Percentiles rank a stretch among this genome's conserved stretches.
Conservation (phyloP, 2,888 invertebrate species). For the Drosophila flavopinicola region DNA sequence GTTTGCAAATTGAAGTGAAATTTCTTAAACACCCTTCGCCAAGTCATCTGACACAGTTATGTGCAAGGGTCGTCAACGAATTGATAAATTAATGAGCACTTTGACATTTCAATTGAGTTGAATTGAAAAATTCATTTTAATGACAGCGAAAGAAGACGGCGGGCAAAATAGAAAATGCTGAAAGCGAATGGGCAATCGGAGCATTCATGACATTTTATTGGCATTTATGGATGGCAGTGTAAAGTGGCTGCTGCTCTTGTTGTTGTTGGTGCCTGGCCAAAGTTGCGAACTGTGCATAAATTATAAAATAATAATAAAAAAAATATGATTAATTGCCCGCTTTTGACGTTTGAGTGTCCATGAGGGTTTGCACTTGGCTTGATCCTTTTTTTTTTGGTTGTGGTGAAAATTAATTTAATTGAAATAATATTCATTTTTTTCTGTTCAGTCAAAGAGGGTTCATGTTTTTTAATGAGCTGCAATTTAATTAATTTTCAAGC, state of each 20-base stretch:
- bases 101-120: conserved; percentile 67
- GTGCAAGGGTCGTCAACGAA: conserved; percentile 30
- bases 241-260: conserved; percentile 30
- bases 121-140: conserved; percentile 62
- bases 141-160: conserved; percentile 43
- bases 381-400: neutral
- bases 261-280: conserved; percentile 34
- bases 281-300: conserved; percentile 57
- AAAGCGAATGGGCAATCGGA: conserved; percentile 13
- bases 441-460: conserved; percentile 1
- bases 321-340: conserved; percentile 70
- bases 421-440: conserved; percentile 39
- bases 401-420: conserved; percentile 37
- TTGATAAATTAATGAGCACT: conserved; percentile 74
- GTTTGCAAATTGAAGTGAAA: conserved; percentile 18
- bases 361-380: conserved; percentile 3
- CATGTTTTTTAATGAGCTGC: conserved; percentile 2
- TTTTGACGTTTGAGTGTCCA: conserved; percentile 39
- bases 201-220: conserved; percentile 52
- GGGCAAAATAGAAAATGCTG: neutral
- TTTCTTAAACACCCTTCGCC: conserved; percentile 4
- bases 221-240: conserved; percentile 59
- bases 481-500: conserved; percentile 16
- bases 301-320: conserved; percentile 36
- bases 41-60: conserved; percentile 2